These are phyloP conservation scores for Lasioglossum calceatum DNA, from an alignment of 2,888 invertebrate genomes.

Conservation along the genomic window DNA sequence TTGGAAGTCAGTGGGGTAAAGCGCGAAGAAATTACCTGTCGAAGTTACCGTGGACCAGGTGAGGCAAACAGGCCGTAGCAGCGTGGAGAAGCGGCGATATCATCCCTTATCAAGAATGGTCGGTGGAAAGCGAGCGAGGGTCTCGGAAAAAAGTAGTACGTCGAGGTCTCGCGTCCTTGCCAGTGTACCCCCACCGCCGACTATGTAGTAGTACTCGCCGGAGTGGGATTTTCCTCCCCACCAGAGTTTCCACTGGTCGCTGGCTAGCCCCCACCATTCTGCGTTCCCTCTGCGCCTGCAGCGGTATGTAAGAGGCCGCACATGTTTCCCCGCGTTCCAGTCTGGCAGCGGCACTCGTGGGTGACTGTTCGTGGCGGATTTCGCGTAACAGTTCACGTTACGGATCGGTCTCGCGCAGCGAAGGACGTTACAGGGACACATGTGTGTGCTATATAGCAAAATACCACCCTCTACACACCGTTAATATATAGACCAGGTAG, in stretches of 20 bases:
- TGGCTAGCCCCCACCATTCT: slow-evolving; percentile 36
- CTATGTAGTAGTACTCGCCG: not conserved
- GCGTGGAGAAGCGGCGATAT: not conserved
- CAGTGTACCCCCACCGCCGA: slow-evolving; percentile 40
- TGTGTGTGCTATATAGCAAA: slow-evolving; percentile 30
- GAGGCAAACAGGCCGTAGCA: not conserved
- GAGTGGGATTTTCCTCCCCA: slow-evolving; percentile 41
- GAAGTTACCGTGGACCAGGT: not conserved
- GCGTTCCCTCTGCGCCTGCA: slow-evolving; percentile 61
- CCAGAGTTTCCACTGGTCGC: not conserved
- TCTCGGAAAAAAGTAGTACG: slow-evolving; percentile 36
- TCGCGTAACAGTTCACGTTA: slow-evolving; percentile 33
- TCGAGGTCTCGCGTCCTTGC: slow-evolving; percentile 65
- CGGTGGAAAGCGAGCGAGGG: slow-evolving; percentile 23
- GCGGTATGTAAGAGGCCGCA: slow-evolving; percentile 81
- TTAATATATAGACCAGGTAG: not conserved
- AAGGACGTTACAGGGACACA: slow-evolving; percentile 48
- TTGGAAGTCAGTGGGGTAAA: not conserved
- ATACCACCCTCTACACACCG: slow-evolving; percentile 20
- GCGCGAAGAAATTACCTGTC: not conserved
- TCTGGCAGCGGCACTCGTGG: slow-evolving; percentile 82
- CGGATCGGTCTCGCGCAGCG: slow-evolving; percentile 33
- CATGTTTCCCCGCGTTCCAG: slow-evolving; percentile 82
- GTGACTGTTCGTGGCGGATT: slow-evolving; percentile 65
- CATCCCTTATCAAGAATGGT: slow-evolving; percentile 39